phyloP scores from a whole-genome alignment of 2,797 vertebrate species.

The Acropternis orthonyx region DNA sequence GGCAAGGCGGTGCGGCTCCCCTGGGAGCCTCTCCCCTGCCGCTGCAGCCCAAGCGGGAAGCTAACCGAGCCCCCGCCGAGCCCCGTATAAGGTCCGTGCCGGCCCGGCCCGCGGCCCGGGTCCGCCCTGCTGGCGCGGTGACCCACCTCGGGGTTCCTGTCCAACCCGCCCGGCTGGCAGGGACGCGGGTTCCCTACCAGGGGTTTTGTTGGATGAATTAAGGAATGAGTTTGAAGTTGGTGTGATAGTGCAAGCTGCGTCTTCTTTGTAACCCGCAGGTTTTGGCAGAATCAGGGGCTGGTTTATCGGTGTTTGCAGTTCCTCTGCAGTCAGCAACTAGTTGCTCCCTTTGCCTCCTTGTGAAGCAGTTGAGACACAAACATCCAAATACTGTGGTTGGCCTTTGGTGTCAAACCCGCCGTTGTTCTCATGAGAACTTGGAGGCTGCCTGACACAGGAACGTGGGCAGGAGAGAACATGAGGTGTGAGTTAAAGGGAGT shows the following conservation, averaged over 20 bases:
- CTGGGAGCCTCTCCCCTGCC: neutral
- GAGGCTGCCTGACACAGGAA: neutral
- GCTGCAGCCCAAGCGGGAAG: neutral
- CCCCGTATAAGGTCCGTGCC: neutral
- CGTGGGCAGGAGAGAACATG: neutral
- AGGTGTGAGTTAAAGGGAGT: neutral
- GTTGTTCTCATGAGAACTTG: constrained; percentile 21
- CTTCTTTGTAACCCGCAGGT: neutral
- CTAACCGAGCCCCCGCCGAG: too few relatives aligned
- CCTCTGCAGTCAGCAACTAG: neutral
- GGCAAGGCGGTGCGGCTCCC: neutral
- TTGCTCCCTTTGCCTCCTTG: neutral
- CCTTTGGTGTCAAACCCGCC: neutral
- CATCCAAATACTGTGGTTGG: neutral
- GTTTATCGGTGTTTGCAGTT: neutral
- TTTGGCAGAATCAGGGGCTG: neutral
- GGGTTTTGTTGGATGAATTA: fast-evolving
- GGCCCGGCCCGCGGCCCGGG: neutral
- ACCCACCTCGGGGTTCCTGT: neutral
- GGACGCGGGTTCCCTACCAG: fast-evolving
- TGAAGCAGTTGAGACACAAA: neutral
- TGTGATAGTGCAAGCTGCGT: fast-evolving
- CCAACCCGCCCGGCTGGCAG: neutral
- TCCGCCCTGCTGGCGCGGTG: fast-evolving
- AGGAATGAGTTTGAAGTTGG: neutral